These are phyloP conservation scores for Caenorhabditis doughertyi DNA, from an alignment of 2,888 invertebrate species.

Conservation along the genomic window DNA sequence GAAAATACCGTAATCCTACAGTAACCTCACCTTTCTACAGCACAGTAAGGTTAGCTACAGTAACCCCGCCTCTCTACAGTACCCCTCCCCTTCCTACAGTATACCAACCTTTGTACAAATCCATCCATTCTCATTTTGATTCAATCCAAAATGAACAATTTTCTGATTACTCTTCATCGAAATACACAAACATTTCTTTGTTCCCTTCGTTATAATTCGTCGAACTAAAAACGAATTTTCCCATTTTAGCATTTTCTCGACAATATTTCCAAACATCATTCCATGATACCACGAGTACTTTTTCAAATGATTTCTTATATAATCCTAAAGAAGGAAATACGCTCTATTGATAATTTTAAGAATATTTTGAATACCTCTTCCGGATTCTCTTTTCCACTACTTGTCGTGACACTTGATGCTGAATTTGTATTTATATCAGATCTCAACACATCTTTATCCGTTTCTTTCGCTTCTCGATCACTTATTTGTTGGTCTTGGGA, in stretches of 20 bases:
- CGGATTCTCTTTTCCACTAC: constrained; percentile 15
- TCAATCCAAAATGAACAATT: constrained; percentile 6
- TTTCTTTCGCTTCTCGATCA: neutral
- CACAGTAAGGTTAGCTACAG: no score
- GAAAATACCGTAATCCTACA: no score
- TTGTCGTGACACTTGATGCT: neutral
- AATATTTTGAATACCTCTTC: neutral
- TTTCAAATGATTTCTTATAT: constrained; percentile 6
- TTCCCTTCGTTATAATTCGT: neutral
- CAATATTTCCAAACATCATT: constrained; percentile 21
- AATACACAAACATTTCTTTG: constrained; percentile 9
- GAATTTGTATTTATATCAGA: neutral
- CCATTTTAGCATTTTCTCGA: constrained; percentile 9
- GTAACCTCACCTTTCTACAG: no score
- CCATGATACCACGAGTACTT: constrained; percentile 30
- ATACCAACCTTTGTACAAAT: constrained; percentile 9
- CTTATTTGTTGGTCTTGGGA: neutral
- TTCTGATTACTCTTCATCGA: neutral
- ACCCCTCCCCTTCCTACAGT: no score
- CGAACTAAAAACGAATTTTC: constrained; percentile 21
- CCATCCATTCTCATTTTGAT: constrained; percentile 16
- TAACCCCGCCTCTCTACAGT: no score
- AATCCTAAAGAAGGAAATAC: constrained; percentile 24
- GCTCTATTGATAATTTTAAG: neutral
- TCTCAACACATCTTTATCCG: neutral